A percentile compares a stretch with the other conserved stretches of the same genome.
phyloP scores from a whole-genome alignment of 2,888 invertebrate genomes.

The Pegoplata infirma region DNA sequence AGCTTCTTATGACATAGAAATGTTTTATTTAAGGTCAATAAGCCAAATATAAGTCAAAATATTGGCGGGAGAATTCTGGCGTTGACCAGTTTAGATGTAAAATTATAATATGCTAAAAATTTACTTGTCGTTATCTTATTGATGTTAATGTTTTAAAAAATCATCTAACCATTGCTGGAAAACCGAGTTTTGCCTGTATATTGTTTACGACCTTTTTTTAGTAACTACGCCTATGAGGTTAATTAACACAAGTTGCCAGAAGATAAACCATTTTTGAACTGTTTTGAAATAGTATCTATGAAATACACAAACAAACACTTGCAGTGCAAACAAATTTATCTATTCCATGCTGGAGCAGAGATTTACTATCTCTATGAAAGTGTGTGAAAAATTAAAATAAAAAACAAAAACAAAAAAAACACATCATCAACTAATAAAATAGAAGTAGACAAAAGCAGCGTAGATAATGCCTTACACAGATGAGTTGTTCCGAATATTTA shows the following conservation, averaged over 20 bases:
- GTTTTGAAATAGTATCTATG: slow-evolving; percentile 10
- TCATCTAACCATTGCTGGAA: too few species aligned
- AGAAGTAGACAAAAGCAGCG: not conserved
- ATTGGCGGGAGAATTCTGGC: too few species aligned
- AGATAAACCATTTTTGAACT: slow-evolving; percentile 17
- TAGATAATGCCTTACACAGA: not conserved
- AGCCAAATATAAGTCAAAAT: too few species aligned
- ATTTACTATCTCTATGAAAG: slow-evolving; percentile 31
- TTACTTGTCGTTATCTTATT: too few species aligned
- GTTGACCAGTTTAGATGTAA: too few species aligned
- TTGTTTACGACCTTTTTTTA: too few species aligned
- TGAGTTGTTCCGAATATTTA: too few species aligned
- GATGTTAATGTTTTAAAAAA: too few species aligned
- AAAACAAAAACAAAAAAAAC: slow-evolving; percentile 5
- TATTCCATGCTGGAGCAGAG: slow-evolving; percentile 36
- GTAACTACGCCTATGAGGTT: slow-evolving; percentile 7
- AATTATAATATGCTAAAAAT: too few species aligned
- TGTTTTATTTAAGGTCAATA: too few species aligned
- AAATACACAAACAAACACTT: slow-evolving; percentile 32
- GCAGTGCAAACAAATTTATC: slow-evolving; percentile 45
- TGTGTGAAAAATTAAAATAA: slow-evolving; percentile 33
- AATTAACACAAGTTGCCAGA: slow-evolving; percentile 9
- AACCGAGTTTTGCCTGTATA: too few species aligned
- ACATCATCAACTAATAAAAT: not conserved
- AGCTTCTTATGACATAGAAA: too few species aligned